Base-by-base conservation (phyloP, 2,113 vertebrate genomes). In the Oenanthe oenanthe region DNA sequence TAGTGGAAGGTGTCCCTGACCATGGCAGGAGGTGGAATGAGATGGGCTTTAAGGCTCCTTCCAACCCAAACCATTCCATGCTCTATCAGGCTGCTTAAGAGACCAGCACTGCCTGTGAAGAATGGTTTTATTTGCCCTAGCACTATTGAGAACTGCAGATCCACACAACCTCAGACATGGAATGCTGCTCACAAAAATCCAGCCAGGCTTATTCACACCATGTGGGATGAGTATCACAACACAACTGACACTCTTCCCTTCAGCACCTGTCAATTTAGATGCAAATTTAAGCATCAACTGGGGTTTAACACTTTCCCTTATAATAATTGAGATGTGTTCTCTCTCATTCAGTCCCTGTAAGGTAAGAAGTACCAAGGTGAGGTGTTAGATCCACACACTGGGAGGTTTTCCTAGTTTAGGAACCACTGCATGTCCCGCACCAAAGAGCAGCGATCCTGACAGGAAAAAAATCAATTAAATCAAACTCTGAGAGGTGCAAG, bases 361-460 rank as follows among this genome's bases (percentile, higher is more conserved):
- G n/a, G 31, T 31, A 63, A 36, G 7, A 8, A 57, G 54, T 3
- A 72, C 57, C 24, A 73, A 74, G 24, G 12, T 68, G 65, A 74
- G 24, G 13, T 68, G 65, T 65, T 18, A 38, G 34, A 13, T 40
- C 29, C 48, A 47, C 21, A 56, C 10, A 28, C 17, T 10, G 29
- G 20, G 31, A 86, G 17, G 32, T 25, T 45, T 62, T 85, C 36
- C 54, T 32, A 10, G 34, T 36, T 80, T 18, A 70, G 58, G 21
- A 65, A n/a, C 11, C 17, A 57, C 45, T 12, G 10, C 5, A 19
- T 28, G 43, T 29, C n/a, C 57, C 57, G 40, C 0, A 0, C 28
- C 58, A 36, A 28, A 51, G 56, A 36, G 38, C 50, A 48, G 60
- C 0, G 0, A 18, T 16, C 25, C 21, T 14, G 2, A 19, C 15